Evolutionary conservation across 2,888 invertebrate genomes (phyloP).

Genomic region (Melitaea athalia): DNA sequence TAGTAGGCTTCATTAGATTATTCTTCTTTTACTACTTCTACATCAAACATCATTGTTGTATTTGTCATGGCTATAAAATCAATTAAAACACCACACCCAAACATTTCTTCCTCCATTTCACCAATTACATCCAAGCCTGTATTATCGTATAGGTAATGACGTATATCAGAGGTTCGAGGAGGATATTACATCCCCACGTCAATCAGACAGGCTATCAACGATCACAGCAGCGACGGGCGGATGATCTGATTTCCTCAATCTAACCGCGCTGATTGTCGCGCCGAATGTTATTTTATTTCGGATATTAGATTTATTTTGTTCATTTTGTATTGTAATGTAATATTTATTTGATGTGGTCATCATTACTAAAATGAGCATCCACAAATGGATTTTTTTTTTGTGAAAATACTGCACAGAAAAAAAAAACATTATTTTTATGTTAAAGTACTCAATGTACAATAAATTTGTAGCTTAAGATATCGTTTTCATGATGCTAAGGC

Average conservation of each 20-base stretch:
- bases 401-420: too few species aligned
- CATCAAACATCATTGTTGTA: too few species aligned
- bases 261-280: constrained; percentile 31
- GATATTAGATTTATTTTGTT: constrained; percentile 15
- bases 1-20: too few species aligned
- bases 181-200: constrained; percentile 28
- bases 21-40: too few species aligned
- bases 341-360: background rate
- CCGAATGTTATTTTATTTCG: constrained; percentile 26
- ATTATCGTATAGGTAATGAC: background rate
- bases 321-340: background rate
- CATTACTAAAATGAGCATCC: background rate
- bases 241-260: constrained; percentile 40
- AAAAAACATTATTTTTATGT: too few species aligned
- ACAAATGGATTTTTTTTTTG: too few species aligned
- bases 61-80: background rate
- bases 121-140: background rate
- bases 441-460: too few species aligned
- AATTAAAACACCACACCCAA: background rate
- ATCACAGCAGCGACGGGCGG: constrained; percentile 31
- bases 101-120: background rate
- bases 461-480: too few species aligned
- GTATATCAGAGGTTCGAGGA: constrained; percentile 12
- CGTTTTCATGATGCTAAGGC: too few species aligned
- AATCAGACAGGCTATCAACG: constrained; percentile 31